Percentiles rank a stretch among this genome's conserved stretches.
Conservation (phyloP, 1,140 invertebrate genomes). For the Maniola jurtina region DNA sequence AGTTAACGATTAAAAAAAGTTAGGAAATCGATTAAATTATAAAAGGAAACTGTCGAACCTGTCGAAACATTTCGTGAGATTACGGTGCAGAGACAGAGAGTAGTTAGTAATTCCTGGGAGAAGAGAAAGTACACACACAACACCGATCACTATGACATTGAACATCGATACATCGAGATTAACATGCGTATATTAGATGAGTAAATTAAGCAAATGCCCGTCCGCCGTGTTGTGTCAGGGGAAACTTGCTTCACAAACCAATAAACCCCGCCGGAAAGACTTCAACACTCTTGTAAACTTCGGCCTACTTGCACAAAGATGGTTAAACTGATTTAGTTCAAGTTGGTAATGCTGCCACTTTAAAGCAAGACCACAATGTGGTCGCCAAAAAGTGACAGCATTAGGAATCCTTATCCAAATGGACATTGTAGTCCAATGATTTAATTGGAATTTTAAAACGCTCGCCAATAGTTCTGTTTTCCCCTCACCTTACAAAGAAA, state of each 20-base stretch:
- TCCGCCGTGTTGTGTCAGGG: conserved; percentile 20
- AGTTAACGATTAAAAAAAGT: background rate
- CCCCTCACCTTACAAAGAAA: conserved; percentile 15
- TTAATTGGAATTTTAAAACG: background rate
- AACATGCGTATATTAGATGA: conserved; percentile 11
- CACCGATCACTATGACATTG: conserved; percentile 4
- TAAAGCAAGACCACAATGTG: too few relatives aligned
- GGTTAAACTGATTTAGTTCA: too few relatives aligned
- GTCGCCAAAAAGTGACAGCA: too few relatives aligned
- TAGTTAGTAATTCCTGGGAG: conserved; percentile 4
- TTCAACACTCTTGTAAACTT: too few relatives aligned
- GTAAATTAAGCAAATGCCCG: conserved; percentile 11
- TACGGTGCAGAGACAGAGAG: background rate
- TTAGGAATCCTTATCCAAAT: too few relatives aligned
- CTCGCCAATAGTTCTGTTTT: background rate
- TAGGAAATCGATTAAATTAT: background rate
- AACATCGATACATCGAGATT: background rate
- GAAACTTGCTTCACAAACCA: background rate
- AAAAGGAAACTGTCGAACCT: conserved; percentile 9
- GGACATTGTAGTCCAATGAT: background rate
- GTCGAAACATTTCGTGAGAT: conserved; percentile 12
- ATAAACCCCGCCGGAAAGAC: background rate
- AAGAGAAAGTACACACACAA: conserved; percentile 23
- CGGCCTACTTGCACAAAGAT: too few relatives aligned
- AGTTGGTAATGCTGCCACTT: too few relatives aligned